Conservation (phyloP, 2,797 vertebrate species). For the Micropoecilia bifurca region DNA sequence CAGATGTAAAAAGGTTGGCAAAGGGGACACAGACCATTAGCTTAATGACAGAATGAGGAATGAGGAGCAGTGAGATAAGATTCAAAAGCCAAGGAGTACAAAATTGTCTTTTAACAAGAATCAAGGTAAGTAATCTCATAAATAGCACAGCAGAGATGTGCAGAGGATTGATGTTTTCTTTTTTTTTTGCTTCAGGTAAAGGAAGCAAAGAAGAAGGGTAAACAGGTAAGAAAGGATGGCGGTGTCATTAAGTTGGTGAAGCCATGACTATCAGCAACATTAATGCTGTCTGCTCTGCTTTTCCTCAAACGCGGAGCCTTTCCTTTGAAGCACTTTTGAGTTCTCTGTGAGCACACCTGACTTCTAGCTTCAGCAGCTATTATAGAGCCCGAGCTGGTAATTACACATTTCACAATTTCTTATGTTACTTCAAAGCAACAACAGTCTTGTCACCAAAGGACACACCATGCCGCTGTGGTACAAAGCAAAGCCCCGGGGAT, state of each 20-base stretch:
- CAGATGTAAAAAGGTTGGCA: conserved; percentile 82
- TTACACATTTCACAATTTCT: conserved; percentile 79
- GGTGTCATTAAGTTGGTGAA: conserved; percentile 71
- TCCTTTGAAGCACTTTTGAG: conserved; percentile 76
- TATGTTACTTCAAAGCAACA: conserved; percentile 82
- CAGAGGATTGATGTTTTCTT: conserved; percentile 40
- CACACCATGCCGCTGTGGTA: conserved; percentile 43
- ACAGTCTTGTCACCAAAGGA: conserved; percentile 63
- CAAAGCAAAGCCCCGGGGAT: conserved; percentile 77
- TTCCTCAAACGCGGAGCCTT: conserved; percentile 70
- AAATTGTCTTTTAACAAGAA: conserved; percentile 79
- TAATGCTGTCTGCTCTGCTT: conserved; percentile 67
- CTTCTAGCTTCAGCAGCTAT: conserved; percentile 69
- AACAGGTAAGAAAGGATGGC: conserved; percentile 60
- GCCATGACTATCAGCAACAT: conserved; percentile 72
- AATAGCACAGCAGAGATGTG: conserved; percentile 57
- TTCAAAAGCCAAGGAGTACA: conserved; percentile 81
- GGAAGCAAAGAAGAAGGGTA: conserved; percentile 46
- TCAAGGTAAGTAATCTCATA: conserved; percentile 77
- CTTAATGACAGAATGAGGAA: conserved; percentile 89
- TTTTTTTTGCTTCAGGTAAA: conserved; percentile 58
- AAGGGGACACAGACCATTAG: conserved; percentile 88
- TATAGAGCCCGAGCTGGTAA: conserved; percentile 77
- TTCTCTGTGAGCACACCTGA: conserved; percentile 70
- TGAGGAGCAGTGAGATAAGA: conserved; percentile 81